Base-by-base conservation (phyloP, 2,888 invertebrate species). In the Plagodis dolabraria region DNA sequence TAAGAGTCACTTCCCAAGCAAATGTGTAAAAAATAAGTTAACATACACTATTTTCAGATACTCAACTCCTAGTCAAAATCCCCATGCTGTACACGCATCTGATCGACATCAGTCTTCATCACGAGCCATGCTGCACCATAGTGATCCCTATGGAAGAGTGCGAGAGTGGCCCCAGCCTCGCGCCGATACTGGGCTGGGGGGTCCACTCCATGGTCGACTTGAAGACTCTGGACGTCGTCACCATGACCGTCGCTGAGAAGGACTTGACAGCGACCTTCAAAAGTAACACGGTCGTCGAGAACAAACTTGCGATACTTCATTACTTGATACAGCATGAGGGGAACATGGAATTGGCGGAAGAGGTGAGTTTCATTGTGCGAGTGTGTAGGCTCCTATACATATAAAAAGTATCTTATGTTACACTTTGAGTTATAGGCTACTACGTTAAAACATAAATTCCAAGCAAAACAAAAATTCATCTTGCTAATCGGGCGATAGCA, bases 41-140 rank as follows among this genome's bases (percentile, higher is more conserved):
- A 22, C 22, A 22, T n/a, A n/a, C 48, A 33, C 43, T 57, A 72
- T 64, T 59, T 11, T 33, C 89, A 96, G 96, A 96, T 66, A 96
- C 96, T 79, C 96, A 97, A 72, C 94, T 98, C 79, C 85, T 97
- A 40, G 97, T 98, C 0, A 95, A 96, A 75, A 96, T 97, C 33
- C 97, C 97, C 10, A 97, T 96, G 77, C 93, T 97, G 36, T 98
- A 97, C 87, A 95, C 96, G 0, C 98, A 98, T 78, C 87, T 98
- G 34, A 89, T 98, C 54, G 98, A 98, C 88, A 95, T 98, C 49
- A 96, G 97, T 5, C 89, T 96, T 8, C 94, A 95, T 73, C 98
- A 97, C 83, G 97, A 97, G 80, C 97, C 98, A 0, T 96, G 96
- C 71, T 96, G 96, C 72, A 97, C 97, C 76, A 94, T 97, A 53